Conservation (phyloP, 2,113 vertebrate species). For the Phrynocephalus versicolor region DNA sequence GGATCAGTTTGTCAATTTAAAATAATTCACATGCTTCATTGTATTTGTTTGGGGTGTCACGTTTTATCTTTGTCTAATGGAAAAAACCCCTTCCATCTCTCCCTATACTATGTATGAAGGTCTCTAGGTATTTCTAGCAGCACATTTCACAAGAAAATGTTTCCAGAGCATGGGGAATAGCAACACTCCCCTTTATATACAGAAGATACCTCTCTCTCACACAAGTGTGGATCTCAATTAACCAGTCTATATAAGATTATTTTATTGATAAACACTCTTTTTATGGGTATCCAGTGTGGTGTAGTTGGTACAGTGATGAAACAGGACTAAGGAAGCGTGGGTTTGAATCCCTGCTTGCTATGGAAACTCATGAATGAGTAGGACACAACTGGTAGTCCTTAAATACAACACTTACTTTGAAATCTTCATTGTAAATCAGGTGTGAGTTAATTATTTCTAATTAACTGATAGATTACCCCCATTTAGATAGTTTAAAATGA, state of each 20-base stretch:
- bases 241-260: not conserved
- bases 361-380: too few species aligned
- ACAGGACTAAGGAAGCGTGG: too few species aligned
- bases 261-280: not conserved
- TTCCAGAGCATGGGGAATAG: not conserved
- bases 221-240: not conserved
- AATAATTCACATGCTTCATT: not conserved
- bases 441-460: conserved; percentile 56
- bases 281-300: too few species aligned
- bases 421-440: too few species aligned
- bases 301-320: not conserved
- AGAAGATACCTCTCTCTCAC: not conserved
- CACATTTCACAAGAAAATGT: conserved; percentile 2
- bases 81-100: not conserved
- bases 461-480: conserved; percentile 42
- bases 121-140: not conserved
- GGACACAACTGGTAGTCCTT: too few species aligned
- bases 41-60: not conserved
- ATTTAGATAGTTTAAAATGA: not conserved
- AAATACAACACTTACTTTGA: too few species aligned
- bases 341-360: too few species aligned
- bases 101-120: not conserved
- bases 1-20: too few species aligned
- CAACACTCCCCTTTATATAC: not conserved
- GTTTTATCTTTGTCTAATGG: not conserved